These are phyloP conservation scores for Onychomys arenicola DNA, from an alignment of 2,797 vertebrate genomes.

Conservation along the genomic window DNA sequence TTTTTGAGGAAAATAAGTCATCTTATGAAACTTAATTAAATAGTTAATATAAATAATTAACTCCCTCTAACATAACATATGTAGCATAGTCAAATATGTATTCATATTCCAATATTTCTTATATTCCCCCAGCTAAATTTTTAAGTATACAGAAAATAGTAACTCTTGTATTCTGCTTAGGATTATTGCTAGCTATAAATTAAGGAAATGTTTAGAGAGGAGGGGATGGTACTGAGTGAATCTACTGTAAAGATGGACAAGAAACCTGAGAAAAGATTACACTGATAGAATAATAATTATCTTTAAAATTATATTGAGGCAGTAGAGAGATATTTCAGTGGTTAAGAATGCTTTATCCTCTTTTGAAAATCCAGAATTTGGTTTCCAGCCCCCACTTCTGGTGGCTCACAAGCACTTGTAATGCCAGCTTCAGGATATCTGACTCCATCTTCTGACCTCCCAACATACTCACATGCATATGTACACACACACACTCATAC, in stretches of 20 bases:
- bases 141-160: slow-evolving; percentile 38
- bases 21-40: slow-evolving; percentile 71
- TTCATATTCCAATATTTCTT: slow-evolving; percentile 20
- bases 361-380: background rate
- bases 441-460: background rate
- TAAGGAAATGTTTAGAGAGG: background rate
- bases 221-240: background rate
- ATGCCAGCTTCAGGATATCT: background rate
- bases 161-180: background rate
- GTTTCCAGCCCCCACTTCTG: background rate
- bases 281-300: background rate
- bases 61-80: slow-evolving; percentile 66
- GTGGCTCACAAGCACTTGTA: background rate
- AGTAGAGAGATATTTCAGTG: background rate
- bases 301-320: slow-evolving; percentile 9
- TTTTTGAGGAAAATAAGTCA: slow-evolving; percentile 57
- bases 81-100: slow-evolving; percentile 51
- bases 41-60: slow-evolving; percentile 74
- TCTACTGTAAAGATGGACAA: slow-evolving; percentile 16
- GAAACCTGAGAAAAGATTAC: background rate
- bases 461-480: background rate
- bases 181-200: background rate
- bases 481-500: background rate
- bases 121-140: slow-evolving; percentile 42
- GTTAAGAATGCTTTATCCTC: background rate